A percentile compares a stretch with the other conserved stretches of the same genome.
phyloP scores from a whole-genome alignment of 2,888 invertebrate species.

The Drosophila greeni region DNA sequence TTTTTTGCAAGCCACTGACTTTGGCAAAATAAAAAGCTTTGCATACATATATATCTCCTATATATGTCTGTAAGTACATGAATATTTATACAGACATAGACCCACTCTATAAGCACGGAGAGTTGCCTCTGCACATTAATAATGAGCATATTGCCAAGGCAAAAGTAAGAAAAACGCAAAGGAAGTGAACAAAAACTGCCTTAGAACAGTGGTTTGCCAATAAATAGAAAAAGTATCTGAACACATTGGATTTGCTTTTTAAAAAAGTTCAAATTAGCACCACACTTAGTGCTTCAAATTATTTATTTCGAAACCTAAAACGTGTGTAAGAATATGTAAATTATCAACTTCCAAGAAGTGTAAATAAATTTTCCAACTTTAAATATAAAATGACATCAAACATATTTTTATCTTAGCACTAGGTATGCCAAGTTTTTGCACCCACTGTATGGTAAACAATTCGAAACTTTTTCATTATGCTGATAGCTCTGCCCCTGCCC shows the following conservation, averaged over 20 bases:
- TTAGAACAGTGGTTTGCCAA: slow-evolving; percentile 23
- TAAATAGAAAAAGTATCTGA: background rate
- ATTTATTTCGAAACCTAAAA: background rate
- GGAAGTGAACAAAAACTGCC: slow-evolving; percentile 26
- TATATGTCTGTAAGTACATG: slow-evolving; percentile 13
- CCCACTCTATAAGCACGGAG: slow-evolving; percentile 15
- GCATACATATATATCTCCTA: slow-evolving; percentile 1
- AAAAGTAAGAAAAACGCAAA: slow-evolving; percentile 30
- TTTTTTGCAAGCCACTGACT: slow-evolving; percentile 54
- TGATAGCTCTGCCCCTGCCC: slow-evolving; percentile 48
- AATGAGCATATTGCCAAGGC: slow-evolving; percentile 63
- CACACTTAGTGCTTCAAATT: background rate
- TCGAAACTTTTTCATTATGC: slow-evolving; percentile 67
- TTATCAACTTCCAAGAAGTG: too few species aligned
- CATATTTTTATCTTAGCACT: background rate
- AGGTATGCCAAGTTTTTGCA: slow-evolving; percentile 1
- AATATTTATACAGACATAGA: slow-evolving; percentile 28
- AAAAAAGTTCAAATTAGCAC: background rate
- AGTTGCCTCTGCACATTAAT: slow-evolving; percentile 52
- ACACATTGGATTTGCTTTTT: too few species aligned
- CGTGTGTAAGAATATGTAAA: background rate
- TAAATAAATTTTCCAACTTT: background rate
- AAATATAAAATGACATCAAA: background rate
- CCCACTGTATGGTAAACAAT: slow-evolving; percentile 59
- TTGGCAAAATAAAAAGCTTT: slow-evolving; percentile 30